Base-by-base conservation (phyloP, 2,113 vertebrate species). In the Callocephalon fimbriatum region DNA sequence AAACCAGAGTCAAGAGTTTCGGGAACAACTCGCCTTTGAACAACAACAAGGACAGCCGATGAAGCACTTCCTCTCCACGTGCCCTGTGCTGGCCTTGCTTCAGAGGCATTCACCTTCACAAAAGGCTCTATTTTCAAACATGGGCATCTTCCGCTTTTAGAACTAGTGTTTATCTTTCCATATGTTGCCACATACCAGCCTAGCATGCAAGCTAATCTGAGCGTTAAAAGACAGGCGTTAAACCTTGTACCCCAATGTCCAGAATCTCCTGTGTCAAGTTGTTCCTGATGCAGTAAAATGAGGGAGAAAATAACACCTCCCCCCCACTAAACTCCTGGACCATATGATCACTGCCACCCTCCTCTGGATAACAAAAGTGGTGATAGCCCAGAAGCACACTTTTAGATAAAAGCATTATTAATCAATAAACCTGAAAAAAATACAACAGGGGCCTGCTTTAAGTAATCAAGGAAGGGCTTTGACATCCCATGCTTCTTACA, bases 11-110 rank as follows among this genome's bases (percentile, higher is more conserved):
- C 75, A 74, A 22, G 87, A 95, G 53, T 74, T 77, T 65, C 2
- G 27, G 72, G 50, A 91, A 95, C 82, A 96, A 63, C 35, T 40
- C 0, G 8, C 74, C 84, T 94, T 94, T 95, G 93, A 97, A 90
- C 5, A 3, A 56, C 0, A 1, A 59, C 81, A 89, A 88, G 74
- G 81, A 21, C 1, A 3, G 92, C 53, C 2, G 11, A 76, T 6
- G 1, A 51, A 65, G 79, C 84, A 35, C 45, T 61, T 89, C 67
- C 45, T 79, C 72, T 82, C 77, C 38, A 26, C 29, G 0, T 56
- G 81, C 22, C 44, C 73, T 2, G 1, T 5, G 7, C 68, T 50
- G 86, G 82, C 61, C 81, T 53, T 1, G 2, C 68, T 86, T 91
- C 66, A 75, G 70, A 91, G 44, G 37, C 32, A 6, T 53, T 58